Base-by-base conservation (phyloP, 37 sponge, comb jelly and placozoan species). In the Haliclona indistincta region DNA sequence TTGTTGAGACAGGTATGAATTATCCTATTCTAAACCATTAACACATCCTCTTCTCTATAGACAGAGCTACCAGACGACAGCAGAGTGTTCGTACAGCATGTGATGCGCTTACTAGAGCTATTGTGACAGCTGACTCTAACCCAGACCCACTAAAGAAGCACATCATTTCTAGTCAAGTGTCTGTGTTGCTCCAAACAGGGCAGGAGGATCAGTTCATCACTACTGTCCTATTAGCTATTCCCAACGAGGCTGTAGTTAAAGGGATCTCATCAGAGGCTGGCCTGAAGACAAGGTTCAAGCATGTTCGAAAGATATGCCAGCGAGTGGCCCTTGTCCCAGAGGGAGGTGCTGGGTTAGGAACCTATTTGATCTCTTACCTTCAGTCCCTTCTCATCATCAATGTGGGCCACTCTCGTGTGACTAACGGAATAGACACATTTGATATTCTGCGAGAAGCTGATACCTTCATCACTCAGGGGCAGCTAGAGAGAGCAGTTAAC, bases 301-400 rank as follows among this genome's bases (percentile, higher is more conserved):
- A 73, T 33, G 92, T 94, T 15, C 74, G 70, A 63, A 41, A 53
- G 45, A 54, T 86, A 0, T 84, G 89, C 43, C 63, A 42, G 26
- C 39, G 89, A 29, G 92, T 95, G 13, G 85, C 88, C 36, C 81
- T 95, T 23, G 89, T 95, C 0, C 87, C 87, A 15, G 86, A 87
- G 42, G 71, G 54, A 4, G 89, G 89, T 7, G 86, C 72, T 19
- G 88, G 88, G 2, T 26, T 91, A 19, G 86, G 84, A 15, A 76
- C 84, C 0, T 84, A 88, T 53, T 43, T 69, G 5, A 55, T 87
- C 1, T 95, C 95, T 5, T 78, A 55, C 34, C 13, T 95, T 20
- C 80, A 64, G 34, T 88, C 88, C 15, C 1, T 76, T 36, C 75
- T 95, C 37, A 79, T 63, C 0, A 55, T 95, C 34, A 74, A 47